A percentile compares a stretch with the other conserved stretches of the same genome.
These are phyloP conservation scores for Lasioglossum pauxillum DNA, from an alignment of 2,888 invertebrate species.

Conservation along the genomic window DNA sequence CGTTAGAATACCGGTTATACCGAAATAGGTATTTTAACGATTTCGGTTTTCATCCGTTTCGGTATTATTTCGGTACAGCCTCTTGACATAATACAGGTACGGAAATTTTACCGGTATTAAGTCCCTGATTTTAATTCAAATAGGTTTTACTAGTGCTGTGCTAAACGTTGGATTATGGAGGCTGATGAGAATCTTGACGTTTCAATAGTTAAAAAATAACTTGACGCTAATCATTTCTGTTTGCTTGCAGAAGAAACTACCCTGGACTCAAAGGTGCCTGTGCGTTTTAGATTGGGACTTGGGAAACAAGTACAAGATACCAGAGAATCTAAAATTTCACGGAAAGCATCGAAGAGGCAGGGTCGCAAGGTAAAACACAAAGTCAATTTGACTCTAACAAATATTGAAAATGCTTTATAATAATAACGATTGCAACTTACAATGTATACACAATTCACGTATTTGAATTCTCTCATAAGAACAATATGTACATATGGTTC, in stretches of 20 bases:
- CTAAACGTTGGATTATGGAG: background rate
- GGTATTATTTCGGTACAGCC: no score
- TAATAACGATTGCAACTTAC: conserved; percentile 59
- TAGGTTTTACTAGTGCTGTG: background rate
- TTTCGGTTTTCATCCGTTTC: no score
- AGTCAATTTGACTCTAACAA: conserved; percentile 76
- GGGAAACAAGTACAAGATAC: conserved; percentile 78
- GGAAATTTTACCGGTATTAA: no score
- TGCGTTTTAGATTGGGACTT: conserved; percentile 75
- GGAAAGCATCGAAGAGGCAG: conserved; percentile 79
- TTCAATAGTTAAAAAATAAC: background rate
- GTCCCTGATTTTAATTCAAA: background rate
- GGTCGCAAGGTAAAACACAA: conserved; percentile 82
- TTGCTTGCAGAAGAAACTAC: conserved; percentile 72
- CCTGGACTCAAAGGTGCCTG: conserved; percentile 78
- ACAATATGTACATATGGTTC: conserved; percentile 43
- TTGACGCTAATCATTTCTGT: background rate
- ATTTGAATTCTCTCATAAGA: conserved; percentile 45
- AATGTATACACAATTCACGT: conserved; percentile 60
- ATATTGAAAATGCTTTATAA: conserved; percentile 74
- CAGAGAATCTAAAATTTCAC: conserved; percentile 76
- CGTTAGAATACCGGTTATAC: no score
- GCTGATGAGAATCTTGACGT: background rate
- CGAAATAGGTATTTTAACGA: no score
- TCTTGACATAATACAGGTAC: no score